Conservation (phyloP, 2,888 invertebrate genomes). For the Lasioglossum lativentre region DNA sequence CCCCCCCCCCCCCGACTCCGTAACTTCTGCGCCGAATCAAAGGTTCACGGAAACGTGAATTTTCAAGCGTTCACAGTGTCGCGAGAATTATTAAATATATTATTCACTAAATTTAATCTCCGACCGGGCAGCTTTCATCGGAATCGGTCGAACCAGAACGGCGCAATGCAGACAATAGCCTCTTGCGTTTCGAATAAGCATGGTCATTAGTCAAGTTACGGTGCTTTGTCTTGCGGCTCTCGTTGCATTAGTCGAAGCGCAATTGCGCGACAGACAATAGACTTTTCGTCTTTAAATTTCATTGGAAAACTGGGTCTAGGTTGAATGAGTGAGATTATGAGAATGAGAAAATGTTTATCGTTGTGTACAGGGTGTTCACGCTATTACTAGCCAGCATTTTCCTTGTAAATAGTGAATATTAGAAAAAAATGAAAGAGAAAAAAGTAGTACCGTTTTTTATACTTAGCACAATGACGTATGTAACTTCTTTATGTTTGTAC, state of each 20-base stretch:
- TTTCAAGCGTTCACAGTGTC: neutral
- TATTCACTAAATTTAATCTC: neutral
- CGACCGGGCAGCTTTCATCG: neutral
- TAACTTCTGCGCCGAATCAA: neutral
- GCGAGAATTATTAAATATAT: neutral
- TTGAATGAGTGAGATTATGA: no score
- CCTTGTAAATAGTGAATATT: no score
- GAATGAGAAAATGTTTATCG: no score
- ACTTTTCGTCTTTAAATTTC: neutral
- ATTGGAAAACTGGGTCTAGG: neutral
- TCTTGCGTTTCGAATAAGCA: neutral
- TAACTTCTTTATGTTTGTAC: no score
- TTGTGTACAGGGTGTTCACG: no score
- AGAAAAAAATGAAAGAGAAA: no score
- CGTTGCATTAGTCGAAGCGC: neutral
- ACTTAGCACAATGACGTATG: no score
- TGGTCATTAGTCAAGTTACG: neutral
- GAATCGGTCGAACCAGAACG: neutral
- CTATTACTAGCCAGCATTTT: no score
- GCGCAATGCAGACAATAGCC: neutral
- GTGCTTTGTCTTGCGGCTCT: neutral
- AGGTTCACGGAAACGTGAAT: neutral
- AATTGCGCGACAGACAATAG: neutral
- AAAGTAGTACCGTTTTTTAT: no score
- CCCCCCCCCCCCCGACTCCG: neutral